Evolutionary conservation across 2,888 invertebrate species (phyloP), one percentile per base, ranked within the genome.

Genomic region (Onchidella celtica): DNA sequence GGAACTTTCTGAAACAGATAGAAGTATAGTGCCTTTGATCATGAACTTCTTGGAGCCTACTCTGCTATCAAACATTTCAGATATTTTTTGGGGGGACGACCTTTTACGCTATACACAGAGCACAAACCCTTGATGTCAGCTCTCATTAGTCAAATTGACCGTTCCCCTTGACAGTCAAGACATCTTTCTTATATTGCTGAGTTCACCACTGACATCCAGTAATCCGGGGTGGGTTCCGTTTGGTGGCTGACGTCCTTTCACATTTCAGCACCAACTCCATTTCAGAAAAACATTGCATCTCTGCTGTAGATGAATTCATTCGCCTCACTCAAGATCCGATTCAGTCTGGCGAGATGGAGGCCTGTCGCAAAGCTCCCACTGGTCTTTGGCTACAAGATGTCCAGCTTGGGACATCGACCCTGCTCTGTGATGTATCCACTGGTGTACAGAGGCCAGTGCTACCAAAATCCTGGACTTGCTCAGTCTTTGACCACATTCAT

Each of bases 111-210:
- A 29, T 77, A 40, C 55, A 77, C 66, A 24, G 77, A 76, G 27
- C 76, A 76, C 66, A 76, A 66, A 29, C 76, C 76, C 9, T 29
- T 76, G 47, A 63, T 29, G 4, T 65, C 38, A 24, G 78, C 69
- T 59, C 34, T 78, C n/a, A 65, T 11, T 9, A 73, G 21, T 24
- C 65, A 79, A 63, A 27, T 6, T 65, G 79, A 73, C 34, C 79
- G 73, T 38, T 79, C 79, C 21, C 79, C 79, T 24, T 65, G 65
- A 14, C 79, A 79, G 36, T 72, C 79, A 36, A 63, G 79, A 73
- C 65, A 79, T 29, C 72, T 79, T 27, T 63, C 63, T n/a, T 70
- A 59, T 40, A 69, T 61, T 17, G 69, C 70, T 21, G 78, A 70
- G 69, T 78, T 78, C 40, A 78, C 69, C 69, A 27, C 78, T 59